Evolutionary conservation across 2,113 vertebrate species (phyloP).

Genomic region (Xyliphius kryptos): DNA sequence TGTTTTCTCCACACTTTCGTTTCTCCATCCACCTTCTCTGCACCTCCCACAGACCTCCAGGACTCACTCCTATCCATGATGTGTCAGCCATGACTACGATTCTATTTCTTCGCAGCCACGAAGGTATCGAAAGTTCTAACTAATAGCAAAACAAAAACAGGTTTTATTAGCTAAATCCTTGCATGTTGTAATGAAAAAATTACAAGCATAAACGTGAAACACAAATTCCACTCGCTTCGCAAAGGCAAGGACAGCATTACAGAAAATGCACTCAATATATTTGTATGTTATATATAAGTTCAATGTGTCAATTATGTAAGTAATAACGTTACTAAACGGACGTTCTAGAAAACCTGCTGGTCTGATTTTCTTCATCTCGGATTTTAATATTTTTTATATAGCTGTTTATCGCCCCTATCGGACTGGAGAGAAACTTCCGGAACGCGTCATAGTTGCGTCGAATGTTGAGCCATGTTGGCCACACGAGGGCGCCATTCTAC

Average conservation of each 20-base stretch:
- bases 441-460: not conserved
- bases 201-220: too few relatives aligned
- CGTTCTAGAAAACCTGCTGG: not conserved
- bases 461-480: slow-evolving; percentile 4
- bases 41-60: slow-evolving; percentile 59
- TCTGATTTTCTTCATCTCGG: slow-evolving; percentile 1
- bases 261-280: too few relatives aligned
- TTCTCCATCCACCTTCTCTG: slow-evolving; percentile 40
- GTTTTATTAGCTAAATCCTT: too few relatives aligned
- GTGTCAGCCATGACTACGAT: slow-evolving; percentile 2
- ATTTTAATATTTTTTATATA: too few relatives aligned
- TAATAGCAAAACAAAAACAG: not conserved
- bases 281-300: too few relatives aligned
- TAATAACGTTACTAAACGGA: not conserved
- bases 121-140: not conserved
- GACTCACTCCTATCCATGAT: slow-evolving; percentile 62
- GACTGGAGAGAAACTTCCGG: slow-evolving; percentile 12
- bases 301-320: too few relatives aligned
- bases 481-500: slow-evolving; percentile 25
- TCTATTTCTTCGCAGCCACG: slow-evolving; percentile 11
- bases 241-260: too few relatives aligned
- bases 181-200: too few relatives aligned
- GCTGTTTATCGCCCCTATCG: slow-evolving; percentile 24
- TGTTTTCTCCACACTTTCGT: slow-evolving; percentile 45
- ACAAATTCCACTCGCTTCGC: too few relatives aligned